phyloP scores from a whole-genome alignment of 2,113 vertebrate genomes.

The Nesoenas mayeri region DNA sequence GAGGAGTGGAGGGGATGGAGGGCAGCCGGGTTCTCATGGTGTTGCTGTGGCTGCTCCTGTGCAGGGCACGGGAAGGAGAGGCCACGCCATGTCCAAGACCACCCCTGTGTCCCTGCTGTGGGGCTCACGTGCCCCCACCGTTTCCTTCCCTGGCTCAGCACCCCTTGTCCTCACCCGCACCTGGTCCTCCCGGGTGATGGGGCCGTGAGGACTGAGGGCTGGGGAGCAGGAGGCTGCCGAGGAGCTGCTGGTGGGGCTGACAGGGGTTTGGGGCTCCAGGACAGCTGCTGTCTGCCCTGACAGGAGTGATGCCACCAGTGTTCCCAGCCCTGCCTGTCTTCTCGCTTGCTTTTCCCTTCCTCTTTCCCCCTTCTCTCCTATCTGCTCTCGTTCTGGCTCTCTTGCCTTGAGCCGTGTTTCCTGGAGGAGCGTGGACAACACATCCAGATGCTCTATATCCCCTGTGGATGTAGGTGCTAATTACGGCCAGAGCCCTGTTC shows the following conservation, averaged over 20 bases:
- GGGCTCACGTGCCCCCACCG: not conserved
- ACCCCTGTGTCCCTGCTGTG: fast-evolving
- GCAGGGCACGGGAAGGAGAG: not conserved
- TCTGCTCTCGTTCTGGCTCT: not conserved
- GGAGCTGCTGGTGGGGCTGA: not conserved
- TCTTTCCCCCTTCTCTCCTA: not conserved
- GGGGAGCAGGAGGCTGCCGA: not conserved
- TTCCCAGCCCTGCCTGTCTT: not conserved
- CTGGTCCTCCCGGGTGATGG: fast-evolving
- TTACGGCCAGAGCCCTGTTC: no score
- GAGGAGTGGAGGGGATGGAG: not conserved
- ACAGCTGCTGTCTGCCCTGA: not conserved
- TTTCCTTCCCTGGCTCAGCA: not conserved
- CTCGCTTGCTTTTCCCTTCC: not conserved
- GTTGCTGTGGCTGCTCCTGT: not conserved
- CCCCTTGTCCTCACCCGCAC: fast-evolving
- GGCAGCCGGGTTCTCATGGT: not conserved
- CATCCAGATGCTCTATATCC: not conserved
- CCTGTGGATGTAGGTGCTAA: not conserved
- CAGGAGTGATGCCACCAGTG: fast-evolving
- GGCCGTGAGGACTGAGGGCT: not conserved
- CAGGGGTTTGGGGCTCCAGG: not conserved
- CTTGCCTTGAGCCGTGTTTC: not conserved
- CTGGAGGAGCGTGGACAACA: not conserved
- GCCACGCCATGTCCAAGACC: not conserved